A percentile compares a stretch with the other conserved stretches of the same genome.
Evolutionary conservation across 53 echinoderm and acorn worm genomes (phyloP).

Genomic region (Mesocentrotus franciscanus): DNA sequence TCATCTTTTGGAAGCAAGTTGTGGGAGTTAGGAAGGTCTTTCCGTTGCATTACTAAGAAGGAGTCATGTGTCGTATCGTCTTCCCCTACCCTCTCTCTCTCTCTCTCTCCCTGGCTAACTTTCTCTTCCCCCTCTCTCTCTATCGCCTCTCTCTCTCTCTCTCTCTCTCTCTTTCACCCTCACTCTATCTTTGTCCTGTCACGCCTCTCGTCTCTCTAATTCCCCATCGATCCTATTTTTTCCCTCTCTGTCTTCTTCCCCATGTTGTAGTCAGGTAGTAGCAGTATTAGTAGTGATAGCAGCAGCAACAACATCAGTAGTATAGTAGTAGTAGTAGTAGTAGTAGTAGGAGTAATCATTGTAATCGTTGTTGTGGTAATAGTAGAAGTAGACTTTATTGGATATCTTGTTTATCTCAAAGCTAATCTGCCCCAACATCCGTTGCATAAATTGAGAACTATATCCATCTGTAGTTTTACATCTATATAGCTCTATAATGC

Average conservation of each 20-base stretch:
- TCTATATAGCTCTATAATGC: no score
- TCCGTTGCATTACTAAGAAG: neutral
- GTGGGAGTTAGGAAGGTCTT: neutral
- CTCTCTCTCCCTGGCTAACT: no score
- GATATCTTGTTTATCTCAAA: no score
- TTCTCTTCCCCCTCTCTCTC: no score
- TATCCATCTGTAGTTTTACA: no score
- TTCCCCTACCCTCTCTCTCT: neutral
- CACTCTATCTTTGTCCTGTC: no score
- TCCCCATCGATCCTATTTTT: no score
- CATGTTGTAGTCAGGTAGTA: neutral
- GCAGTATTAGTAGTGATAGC: neutral
- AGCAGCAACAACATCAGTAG: neutral
- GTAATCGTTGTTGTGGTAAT: neutral
- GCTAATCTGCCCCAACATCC: no score
- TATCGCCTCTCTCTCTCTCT: neutral
- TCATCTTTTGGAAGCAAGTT: neutral
- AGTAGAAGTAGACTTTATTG: neutral
- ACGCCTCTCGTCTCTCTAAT: no score
- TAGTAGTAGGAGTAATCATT: conserved; percentile 19
- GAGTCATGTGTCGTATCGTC: neutral
- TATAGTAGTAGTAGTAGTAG: conserved; percentile 13
- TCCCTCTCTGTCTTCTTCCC: no score
- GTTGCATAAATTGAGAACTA: no score
- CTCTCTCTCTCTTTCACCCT: no score